Evolutionary conservation across 2,888 invertebrate species (phyloP), one percentile per base, ranked within the genome.

Genomic region (Dermolepida albohirtum): DNA sequence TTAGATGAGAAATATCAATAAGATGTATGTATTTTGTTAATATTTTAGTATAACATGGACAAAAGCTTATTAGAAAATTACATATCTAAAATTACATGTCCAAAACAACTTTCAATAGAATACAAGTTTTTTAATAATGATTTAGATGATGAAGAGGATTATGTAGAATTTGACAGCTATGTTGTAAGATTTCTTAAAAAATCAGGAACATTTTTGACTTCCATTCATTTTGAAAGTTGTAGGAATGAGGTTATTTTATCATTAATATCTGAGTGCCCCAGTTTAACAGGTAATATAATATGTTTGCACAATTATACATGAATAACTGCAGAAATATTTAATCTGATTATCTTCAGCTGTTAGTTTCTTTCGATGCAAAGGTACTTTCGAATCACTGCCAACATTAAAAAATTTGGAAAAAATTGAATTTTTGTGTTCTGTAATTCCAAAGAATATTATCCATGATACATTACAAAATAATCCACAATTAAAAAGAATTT

Each of bases 201-300:
- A 54, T 78, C 73, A 66, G 77, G 77, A 22, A 75, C 76, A 57
- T 69, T 68, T 66, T 70, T 79, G 54, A 29, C 68, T 59, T 75
- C 74, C 29, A 64, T 79, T 34, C 73, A 71, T 70, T 70, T 79
- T 64, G 76, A 78, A 55, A 76, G 73, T 64, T 79, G 78, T 68
- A 70, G 74, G 68, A 75, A 70, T 70, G 76, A 78, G 17, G 72
- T 74, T 43, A 71, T 78, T 54, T 70, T 78, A 40, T 66, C 71
- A 41, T 70, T 74, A 47, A 66, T 79, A 49, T 72, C 69, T 14
- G 75, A 79, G 64, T 78, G 78, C 72, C 66, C 71, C 44, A 75
- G 75, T 71, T 69, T 79, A 62, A 74, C 74, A 73, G 74, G 78
- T 78, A 73, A 68, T 70, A 54, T 1, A 8, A 22, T 22, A 22